These are phyloP conservation scores for Oncorhynchus nerka DNA, from an alignment of 2,113 vertebrate species.

Conservation along the genomic window DNA sequence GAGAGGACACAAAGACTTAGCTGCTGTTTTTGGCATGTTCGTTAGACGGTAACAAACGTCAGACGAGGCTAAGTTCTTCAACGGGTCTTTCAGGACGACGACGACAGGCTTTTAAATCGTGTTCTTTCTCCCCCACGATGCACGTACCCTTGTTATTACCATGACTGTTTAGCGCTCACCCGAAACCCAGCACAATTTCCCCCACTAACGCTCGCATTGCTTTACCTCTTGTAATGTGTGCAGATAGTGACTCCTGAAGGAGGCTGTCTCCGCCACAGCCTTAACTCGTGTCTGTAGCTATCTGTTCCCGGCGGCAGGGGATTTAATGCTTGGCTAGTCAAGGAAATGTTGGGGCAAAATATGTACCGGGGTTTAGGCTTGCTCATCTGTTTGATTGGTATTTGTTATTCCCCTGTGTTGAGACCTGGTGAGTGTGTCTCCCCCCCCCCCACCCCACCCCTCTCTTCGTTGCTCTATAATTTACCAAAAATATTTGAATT, in stretches of 20 bases:
- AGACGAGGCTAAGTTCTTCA: too few species aligned
- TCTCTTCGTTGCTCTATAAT: too few species aligned
- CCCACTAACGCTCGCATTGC: background rate
- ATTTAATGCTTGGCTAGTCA: constrained; percentile 48
- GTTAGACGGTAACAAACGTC: too few species aligned
- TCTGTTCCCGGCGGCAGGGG: constrained; percentile 22
- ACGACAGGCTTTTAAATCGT: too few species aligned
- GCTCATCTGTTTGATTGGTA: constrained; percentile 54
- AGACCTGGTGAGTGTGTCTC: constrained; percentile 8
- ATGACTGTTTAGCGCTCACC: background rate
- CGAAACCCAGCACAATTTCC: background rate
- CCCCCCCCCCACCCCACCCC: too few species aligned
- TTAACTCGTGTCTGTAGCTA: constrained; percentile 27
- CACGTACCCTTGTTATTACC: background rate
- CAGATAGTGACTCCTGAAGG: constrained; percentile 5
- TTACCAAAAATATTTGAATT: constrained; percentile 19
- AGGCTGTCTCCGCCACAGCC: constrained; percentile 5
- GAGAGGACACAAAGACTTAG: constrained; percentile 15
- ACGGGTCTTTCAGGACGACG: too few species aligned
- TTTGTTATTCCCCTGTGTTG: constrained; percentile 47
- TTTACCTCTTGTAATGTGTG: background rate
- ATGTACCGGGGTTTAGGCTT: constrained; percentile 40
- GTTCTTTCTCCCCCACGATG: background rate
- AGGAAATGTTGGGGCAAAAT: constrained; percentile 46
- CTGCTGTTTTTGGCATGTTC: too few species aligned